Conservation (phyloP, 2,888 invertebrate species). For the Azorinus chamasolen region DNA sequence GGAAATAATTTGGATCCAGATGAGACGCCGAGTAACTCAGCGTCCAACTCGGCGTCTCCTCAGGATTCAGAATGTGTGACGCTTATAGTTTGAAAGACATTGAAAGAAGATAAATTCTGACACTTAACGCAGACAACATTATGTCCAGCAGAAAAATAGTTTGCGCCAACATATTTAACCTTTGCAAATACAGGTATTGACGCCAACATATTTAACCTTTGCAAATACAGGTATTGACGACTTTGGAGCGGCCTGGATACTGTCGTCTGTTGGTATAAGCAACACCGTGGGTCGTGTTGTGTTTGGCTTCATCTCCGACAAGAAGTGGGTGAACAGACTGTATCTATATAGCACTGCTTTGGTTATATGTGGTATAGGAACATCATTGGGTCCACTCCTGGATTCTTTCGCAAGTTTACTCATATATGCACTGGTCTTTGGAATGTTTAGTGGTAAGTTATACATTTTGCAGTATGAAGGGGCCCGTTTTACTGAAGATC, state of each 20-base stretch:
- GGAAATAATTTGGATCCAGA: no score
- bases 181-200: constrained; percentile 24
- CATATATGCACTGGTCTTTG: constrained; percentile 41
- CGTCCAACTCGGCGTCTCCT: no score
- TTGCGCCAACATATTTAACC: no score
- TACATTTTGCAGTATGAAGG: no score
- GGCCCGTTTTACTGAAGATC: no score
- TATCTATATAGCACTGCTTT: constrained; percentile 95
- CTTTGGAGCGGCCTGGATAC: constrained; percentile 89
- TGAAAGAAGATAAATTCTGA: no score
- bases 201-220: not conserved
- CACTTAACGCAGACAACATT: no score
- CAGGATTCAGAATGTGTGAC: no score
- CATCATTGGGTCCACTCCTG: constrained; percentile 24
- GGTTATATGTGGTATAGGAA: constrained; percentile 86
- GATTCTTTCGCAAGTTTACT: constrained; percentile 18
- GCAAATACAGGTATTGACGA: constrained; percentile 28
- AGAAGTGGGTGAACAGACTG: constrained; percentile 93
- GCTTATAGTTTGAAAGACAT: no score
- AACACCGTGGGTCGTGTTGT: constrained; percentile 96
- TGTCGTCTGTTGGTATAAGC: constrained; percentile 95
- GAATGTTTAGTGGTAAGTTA: constrained; percentile 48
- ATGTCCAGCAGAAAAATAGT: no score
- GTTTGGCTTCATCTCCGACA: constrained; percentile 81
- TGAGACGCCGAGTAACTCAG: no score